Evolutionary conservation across 2,797 vertebrate genomes (phyloP).

Genomic region (Aldrovandia affinis): DNA sequence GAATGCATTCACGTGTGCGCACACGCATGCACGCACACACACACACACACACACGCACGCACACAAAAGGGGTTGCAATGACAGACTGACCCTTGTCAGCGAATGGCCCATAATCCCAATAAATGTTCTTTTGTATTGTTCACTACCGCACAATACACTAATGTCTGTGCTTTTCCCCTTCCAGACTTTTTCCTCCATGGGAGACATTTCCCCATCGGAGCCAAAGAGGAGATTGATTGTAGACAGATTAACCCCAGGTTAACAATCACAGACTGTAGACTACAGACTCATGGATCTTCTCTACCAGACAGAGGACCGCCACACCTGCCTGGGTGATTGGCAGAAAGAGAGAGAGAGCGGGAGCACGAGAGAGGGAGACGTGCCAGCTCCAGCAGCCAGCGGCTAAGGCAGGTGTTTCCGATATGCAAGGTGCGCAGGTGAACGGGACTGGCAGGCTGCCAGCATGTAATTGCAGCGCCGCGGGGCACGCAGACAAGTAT

Average conservation of each 20-base stretch:
- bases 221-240: neutral
- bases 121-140: neutral
- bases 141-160: neutral
- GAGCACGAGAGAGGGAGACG: neutral
- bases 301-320: neutral
- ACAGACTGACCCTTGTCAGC: neutral
- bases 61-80: neutral
- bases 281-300: neutral
- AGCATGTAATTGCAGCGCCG: neutral
- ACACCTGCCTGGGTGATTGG: neutral
- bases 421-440: slow-evolving; percentile 13
- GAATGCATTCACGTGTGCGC: no score
- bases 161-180: neutral
- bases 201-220: neutral
- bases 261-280: neutral
- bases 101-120: neutral
- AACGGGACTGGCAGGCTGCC: slow-evolving; percentile 20
- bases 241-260: neutral
- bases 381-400: neutral
- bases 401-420: slow-evolving; percentile 29
- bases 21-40: no score
- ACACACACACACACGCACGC: no score
- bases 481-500: slow-evolving; percentile 4
- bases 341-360: neutral
- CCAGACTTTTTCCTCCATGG: neutral